Base-by-base conservation (phyloP, 2,797 vertebrate species). In the Sebastolobus altivelis region DNA sequence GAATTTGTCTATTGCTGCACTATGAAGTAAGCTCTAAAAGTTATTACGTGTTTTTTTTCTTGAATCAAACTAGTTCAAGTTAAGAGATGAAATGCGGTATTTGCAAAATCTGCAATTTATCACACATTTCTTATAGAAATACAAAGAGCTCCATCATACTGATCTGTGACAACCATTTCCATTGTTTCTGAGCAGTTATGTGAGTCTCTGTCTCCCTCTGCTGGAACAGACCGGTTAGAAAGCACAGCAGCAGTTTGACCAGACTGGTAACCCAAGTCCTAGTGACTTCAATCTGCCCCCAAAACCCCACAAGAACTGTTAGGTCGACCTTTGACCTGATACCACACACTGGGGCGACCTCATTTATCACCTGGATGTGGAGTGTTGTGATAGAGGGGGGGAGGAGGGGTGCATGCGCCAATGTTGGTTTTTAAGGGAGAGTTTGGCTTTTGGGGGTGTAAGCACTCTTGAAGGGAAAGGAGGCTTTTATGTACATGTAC, bases 151-250 rank as follows among this genome's bases (percentile, higher is more conserved):
- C 2, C 4, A 35, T 58, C 14, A 65, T n/a, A 16, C 14, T 8
- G 10, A 13, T 22, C 58, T 61, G 14, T 20, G 46, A 37, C 9
- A 49, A 35, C 14, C 31, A 62, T 40, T 27, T 69, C 4, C 9
- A 49, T 18, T 40, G 33, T 54, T 5, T 10, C 11, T 35, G 11
- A 59, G 52, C 9, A 1, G 12, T n/a, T 67, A 16, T 29, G 54
- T 77, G 83, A 91, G 86, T 80, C 68, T 94, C 72, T 95, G 93
- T 93, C 94, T 89, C 94, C 94, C 93, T 90, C 95, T 95, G 81
- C 81, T 94, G 94, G 91, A 75, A 0, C 18, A 80, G 0, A 61
- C 12, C 6, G 14, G 27, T 33, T 31, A 20, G 58, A 18, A 46
- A 62, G 46, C 40, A 0, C 40, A 43, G 40, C 40, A 40, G 55